phyloP scores from a whole-genome alignment of 2,113 vertebrate genomes.

The Aegotheles bennettii region DNA sequence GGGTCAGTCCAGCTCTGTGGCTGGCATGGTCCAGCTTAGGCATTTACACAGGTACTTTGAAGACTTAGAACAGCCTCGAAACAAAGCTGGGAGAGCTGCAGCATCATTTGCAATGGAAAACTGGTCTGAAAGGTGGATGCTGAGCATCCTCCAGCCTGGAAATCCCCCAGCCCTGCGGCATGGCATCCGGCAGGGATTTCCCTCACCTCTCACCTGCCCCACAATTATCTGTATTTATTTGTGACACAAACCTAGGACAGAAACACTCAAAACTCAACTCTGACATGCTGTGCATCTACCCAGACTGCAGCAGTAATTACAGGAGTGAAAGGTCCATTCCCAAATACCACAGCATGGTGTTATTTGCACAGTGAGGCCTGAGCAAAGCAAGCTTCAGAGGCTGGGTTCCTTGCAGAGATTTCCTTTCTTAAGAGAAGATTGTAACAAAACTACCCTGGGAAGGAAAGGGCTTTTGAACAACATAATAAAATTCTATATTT shows the following conservation, averaged over 20 bases:
- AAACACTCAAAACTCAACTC: background rate
- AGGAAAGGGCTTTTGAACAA: slow-evolving; percentile 51
- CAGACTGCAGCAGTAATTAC: background rate
- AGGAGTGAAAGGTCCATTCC: background rate
- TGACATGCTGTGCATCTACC: background rate
- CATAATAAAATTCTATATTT: background rate
- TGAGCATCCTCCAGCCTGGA: background rate
- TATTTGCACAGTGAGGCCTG: background rate
- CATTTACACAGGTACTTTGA: background rate
- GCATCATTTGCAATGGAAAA: background rate
- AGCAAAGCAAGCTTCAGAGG: slow-evolving; percentile 11
- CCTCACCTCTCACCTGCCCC: background rate
- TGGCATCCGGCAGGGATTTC: background rate
- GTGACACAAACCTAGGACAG: background rate
- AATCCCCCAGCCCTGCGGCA: background rate
- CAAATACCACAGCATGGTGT: background rate
- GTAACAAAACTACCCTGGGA: slow-evolving; percentile 46
- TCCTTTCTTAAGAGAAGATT: background rate
- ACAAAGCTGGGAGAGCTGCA: background rate
- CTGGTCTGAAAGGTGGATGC: background rate
- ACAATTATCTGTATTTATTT: accelerated
- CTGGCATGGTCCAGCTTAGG: accelerated
- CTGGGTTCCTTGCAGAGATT: background rate
- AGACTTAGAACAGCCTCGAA: background rate
- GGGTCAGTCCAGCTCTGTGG: background rate